Conservation (phyloP, 2,797 vertebrate species). For the Enoplosus armatus region DNA sequence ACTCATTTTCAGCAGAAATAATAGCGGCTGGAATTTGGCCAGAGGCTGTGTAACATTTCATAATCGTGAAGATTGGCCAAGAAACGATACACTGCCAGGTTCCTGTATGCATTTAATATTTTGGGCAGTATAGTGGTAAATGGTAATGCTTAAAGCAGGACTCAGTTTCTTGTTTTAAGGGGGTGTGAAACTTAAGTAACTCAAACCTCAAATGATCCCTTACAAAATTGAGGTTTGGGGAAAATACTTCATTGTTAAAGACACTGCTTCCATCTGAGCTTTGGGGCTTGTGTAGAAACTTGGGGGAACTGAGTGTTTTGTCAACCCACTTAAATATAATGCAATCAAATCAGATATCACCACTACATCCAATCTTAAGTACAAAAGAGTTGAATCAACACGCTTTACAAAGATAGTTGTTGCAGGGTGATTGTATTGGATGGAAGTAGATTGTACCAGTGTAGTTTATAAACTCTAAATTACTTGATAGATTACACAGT, state of each 20-base stretch:
- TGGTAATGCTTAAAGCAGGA: conserved; percentile 12
- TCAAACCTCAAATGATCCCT: conserved; percentile 7
- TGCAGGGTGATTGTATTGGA: background rate
- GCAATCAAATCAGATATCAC: background rate
- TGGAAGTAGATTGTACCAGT: background rate
- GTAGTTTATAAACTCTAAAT: background rate
- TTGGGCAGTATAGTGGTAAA: conserved; percentile 8
- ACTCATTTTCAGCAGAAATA: conserved; percentile 63
- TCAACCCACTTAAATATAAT: background rate
- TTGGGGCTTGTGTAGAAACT: conserved; percentile 3
- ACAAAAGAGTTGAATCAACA: background rate
- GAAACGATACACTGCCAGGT: conserved; percentile 4
- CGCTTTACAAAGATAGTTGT: background rate
- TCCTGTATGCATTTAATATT: conserved; percentile 44
- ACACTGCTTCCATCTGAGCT: conserved; percentile 5
- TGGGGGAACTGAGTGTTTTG: background rate
- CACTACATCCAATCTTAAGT: background rate
- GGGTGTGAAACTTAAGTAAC: conserved; percentile 20
- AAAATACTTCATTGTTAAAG: conserved; percentile 22
- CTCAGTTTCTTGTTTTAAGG: conserved; percentile 13
- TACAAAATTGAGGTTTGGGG: background rate
- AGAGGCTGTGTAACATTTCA: conserved; percentile 61
- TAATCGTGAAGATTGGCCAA: conserved; percentile 44
- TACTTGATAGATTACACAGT: background rate
- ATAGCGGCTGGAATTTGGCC: conserved; percentile 69